These are phyloP conservation scores for Zosterops hypoxanthus DNA, from an alignment of 2,113 vertebrate species.

Conservation along the genomic window DNA sequence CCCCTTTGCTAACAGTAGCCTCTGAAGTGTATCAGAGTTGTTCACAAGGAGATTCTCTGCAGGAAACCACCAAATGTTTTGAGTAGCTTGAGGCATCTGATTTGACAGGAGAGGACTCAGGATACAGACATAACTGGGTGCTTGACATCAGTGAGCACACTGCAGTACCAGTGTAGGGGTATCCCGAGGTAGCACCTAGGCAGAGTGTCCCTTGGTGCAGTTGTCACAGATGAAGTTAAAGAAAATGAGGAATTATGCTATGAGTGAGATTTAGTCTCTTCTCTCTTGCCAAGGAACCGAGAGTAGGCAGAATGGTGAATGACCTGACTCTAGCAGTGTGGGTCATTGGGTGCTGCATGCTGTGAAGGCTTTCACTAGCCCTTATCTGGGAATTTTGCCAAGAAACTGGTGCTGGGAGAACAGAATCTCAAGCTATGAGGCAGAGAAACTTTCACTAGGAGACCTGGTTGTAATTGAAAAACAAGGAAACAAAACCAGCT, in stretches of 20 bases:
- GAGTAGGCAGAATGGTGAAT: not conserved
- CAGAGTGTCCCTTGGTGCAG: not conserved
- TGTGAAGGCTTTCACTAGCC: not conserved
- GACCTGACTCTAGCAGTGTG: not conserved
- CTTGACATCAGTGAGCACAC: not conserved
- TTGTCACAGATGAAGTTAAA: not conserved
- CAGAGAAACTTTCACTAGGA: not conserved
- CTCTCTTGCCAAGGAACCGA: not conserved
- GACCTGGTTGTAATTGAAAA: not conserved
- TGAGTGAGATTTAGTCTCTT: not conserved
- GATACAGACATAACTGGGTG: not conserved
- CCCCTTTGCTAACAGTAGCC: not conserved
- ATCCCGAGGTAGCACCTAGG: not conserved
- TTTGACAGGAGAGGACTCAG: not conserved
- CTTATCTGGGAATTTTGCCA: not conserved
- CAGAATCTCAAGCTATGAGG: not conserved
- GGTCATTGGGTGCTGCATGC: not conserved
- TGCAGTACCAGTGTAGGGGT: rapidly evolving
- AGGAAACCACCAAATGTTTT: not conserved
- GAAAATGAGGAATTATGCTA: not conserved
- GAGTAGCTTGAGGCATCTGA: not conserved
- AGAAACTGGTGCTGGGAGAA: not conserved
- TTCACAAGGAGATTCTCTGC: not conserved
- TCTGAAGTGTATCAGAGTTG: not conserved
- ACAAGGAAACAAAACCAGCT: not conserved